Evolutionary conservation across 2,888 invertebrate genomes (phyloP), one percentile per base, ranked within the genome.

Genomic region (Alloplasta piceator): DNA sequence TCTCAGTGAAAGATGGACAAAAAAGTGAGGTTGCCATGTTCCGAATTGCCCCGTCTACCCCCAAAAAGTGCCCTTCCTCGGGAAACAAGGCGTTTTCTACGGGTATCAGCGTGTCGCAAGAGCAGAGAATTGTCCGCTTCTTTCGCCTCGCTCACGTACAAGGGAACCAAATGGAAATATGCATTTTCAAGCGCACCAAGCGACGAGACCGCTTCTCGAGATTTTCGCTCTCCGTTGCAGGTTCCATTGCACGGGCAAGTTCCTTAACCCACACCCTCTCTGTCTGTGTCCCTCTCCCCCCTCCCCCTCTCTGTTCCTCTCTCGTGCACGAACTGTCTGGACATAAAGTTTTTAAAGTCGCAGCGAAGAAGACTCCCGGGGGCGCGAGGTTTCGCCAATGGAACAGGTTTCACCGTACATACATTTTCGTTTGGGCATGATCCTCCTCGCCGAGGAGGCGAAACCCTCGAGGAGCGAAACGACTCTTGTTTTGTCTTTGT

Each of bases 391-490:
- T 78, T 74, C 66, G 46, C 74, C 43, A 77, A 80, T 56, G 80
- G 68, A 81, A 81, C 81, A 81, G 81, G 78, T 81, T 81, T 81
- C 78, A 78, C 68, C 73, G 73, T 73, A 67, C 71, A 71, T 81
- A 58, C 60, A 78, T 67, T 81, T 74, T 68, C 68, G 73, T 73
- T 14, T 67, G 63, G 56, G 41, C 58, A 76, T 58, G 48, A n/a
- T 12, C 7, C 7, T 58, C 60, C 38, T 38, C 14, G 14, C 46
- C 26, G 39, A 16, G 52, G 10, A 56, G 16, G 60, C 43, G 10
- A 55, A 72, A 64, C 52, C 61, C 61, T 12, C 61, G 26, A 36
- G 48, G 36, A 52, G 52, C 50, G 16, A 43, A 55, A 73, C 41
- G 36, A 56, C 26, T 26, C 26, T 26, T 26, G 72, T 63, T 12